These are phyloP conservation scores for Canis aureus DNA, from an alignment of 2,113 vertebrate genomes.

Conservation along the genomic window DNA sequence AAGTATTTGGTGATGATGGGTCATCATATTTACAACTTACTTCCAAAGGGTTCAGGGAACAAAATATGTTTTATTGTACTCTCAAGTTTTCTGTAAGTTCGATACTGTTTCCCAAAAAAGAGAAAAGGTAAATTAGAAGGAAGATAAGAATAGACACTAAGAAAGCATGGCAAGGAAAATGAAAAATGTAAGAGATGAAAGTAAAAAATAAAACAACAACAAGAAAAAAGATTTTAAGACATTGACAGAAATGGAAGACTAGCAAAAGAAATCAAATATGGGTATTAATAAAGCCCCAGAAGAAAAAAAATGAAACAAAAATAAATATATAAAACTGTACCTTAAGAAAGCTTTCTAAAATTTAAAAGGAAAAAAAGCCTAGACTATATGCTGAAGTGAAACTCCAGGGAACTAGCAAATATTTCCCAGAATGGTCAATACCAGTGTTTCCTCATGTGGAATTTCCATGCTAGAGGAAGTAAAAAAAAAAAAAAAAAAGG, in stretches of 20 bases:
- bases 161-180: background rate
- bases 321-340: background rate
- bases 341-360: background rate
- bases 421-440: background rate
- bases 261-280: background rate
- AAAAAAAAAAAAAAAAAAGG: background rate
- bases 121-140: background rate
- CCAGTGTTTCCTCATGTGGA: background rate
- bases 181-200: background rate
- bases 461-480: background rate
- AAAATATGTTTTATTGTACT: background rate
- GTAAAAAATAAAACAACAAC: background rate
- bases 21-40: background rate
- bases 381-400: background rate
- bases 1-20: background rate
- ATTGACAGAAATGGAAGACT: background rate
- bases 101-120: background rate
- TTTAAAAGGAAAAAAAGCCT: background rate
- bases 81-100: background rate
- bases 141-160: background rate
- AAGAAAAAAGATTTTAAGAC: background rate
- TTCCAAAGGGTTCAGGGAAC: background rate
- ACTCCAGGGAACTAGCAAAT: background rate
- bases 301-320: background rate
- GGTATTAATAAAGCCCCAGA: background rate